Percentiles rank a stretch among this genome's conserved stretches.
Evolutionary conservation across 2,113 vertebrate genomes (phyloP).

Genomic region (Anoura caudifer): DNA sequence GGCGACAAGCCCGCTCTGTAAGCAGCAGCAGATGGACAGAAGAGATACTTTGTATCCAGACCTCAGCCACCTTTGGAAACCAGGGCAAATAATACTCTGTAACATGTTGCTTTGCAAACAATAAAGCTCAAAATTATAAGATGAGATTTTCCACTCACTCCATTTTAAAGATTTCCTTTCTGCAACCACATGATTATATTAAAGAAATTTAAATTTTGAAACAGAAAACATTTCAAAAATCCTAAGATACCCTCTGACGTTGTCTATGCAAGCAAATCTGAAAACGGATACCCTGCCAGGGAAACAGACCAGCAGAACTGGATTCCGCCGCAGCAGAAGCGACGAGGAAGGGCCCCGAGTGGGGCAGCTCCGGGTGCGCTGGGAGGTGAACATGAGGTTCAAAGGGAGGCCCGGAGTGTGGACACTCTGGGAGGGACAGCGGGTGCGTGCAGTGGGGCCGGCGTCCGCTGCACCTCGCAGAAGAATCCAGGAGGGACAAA

Average conservation of each 20-base stretch:
- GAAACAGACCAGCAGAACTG: background rate
- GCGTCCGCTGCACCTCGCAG: background rate
- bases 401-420: background rate
- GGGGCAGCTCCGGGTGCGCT: background rate
- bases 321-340: background rate
- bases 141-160: background rate
- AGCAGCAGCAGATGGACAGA: background rate
- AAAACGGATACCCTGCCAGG: background rate
- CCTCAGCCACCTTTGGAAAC: fast-evolving
- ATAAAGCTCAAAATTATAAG: background rate
- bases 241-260: background rate
- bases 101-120: background rate
- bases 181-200: background rate
- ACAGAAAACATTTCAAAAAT: background rate
- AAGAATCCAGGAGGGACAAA: background rate
- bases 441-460: background rate
- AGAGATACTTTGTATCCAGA: fast-evolving
- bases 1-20: too few species aligned
- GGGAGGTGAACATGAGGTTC: too few species aligned
- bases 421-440: background rate
- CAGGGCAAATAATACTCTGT: background rate
- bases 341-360: background rate
- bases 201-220: background rate
- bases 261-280: background rate
- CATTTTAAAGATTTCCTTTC: background rate